phyloP scores from a whole-genome alignment of 1,140 invertebrate species.

The Delia radicum region DNA sequence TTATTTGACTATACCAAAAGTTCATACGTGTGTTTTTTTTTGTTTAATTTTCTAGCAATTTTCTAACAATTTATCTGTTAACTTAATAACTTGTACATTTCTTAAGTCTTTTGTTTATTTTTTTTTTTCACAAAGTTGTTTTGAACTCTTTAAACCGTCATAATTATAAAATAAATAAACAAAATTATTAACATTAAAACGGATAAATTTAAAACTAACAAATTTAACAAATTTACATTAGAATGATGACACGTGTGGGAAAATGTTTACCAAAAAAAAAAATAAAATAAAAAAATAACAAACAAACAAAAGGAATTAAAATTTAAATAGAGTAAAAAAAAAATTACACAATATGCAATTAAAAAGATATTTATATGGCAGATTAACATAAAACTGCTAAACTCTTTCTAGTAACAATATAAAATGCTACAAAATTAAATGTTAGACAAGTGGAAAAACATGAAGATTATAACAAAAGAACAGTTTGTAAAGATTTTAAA shows the following conservation, averaged over 20 bases:
- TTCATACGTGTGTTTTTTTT: too few species aligned
- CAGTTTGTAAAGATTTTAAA: background rate
- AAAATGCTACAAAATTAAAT: background rate
- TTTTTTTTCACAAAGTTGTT: background rate
- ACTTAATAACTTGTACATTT: background rate
- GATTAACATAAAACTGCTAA: background rate
- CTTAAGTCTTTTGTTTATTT: slow-evolving; percentile 15
- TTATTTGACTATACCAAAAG: too few species aligned
- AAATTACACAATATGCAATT: background rate
- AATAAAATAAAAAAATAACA: background rate
- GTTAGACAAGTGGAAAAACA: background rate
- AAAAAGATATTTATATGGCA: background rate
- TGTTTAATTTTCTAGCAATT: too few species aligned
- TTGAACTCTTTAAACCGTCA: background rate
- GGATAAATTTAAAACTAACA: background rate
- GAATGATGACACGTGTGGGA: slow-evolving; percentile 20
- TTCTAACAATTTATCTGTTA: too few species aligned
- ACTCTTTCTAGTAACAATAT: background rate
- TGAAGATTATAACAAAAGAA: background rate
- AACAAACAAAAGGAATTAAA: background rate
- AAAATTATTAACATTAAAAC: background rate
- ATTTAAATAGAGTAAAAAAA: too few species aligned
- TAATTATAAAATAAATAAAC: background rate
- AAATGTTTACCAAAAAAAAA: background rate
- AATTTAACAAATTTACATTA: background rate